phyloP scores from a whole-genome alignment of 2,888 invertebrate species.

The Psylliodes chrysocephalus region DNA sequence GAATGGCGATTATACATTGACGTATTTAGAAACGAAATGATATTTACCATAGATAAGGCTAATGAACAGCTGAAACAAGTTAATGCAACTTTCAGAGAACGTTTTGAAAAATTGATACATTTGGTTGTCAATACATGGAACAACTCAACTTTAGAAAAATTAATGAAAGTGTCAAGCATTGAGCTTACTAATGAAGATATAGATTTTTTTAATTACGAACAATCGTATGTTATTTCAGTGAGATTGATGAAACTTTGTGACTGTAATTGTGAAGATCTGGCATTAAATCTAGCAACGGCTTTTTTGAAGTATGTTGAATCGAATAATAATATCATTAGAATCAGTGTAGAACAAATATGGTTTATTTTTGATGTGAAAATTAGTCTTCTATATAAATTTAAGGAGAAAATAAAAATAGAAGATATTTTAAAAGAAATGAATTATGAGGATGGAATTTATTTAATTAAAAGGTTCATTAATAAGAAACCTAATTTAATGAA shows the following conservation, averaged over 20 bases:
- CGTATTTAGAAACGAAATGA: conserved; percentile 36
- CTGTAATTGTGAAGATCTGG: conserved; percentile 71
- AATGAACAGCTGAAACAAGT: conserved; percentile 51
- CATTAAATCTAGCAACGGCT: conserved; percentile 68
- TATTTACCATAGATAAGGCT: conserved; percentile 53
- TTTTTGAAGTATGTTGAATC: conserved; percentile 59
- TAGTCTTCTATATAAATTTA: conserved; percentile 68
- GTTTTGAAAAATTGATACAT: conserved; percentile 58
- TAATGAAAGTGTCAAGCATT: conserved; percentile 54
- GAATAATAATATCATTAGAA: conserved; percentile 56
- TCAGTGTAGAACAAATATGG: conserved; percentile 66
- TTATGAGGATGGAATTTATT: conserved; percentile 66
- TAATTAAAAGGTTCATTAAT: conserved; percentile 65
- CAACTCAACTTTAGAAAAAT: conserved; percentile 54
- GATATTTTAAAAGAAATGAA: conserved; percentile 67
- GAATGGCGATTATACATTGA: conserved; percentile 59
- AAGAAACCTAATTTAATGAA: conserved; percentile 65
- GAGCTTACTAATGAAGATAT: conserved; percentile 58
- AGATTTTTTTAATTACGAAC: conserved; percentile 69
- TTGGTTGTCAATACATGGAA: conserved; percentile 61
- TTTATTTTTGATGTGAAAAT: conserved; percentile 71
- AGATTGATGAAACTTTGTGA: conserved; percentile 70
- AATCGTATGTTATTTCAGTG: conserved; percentile 68
- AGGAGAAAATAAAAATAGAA: conserved; percentile 66
- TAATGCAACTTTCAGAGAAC: conserved; percentile 53